Conservation (phyloP, 1,140 invertebrate species). For the Tetragnatha versicolor region DNA sequence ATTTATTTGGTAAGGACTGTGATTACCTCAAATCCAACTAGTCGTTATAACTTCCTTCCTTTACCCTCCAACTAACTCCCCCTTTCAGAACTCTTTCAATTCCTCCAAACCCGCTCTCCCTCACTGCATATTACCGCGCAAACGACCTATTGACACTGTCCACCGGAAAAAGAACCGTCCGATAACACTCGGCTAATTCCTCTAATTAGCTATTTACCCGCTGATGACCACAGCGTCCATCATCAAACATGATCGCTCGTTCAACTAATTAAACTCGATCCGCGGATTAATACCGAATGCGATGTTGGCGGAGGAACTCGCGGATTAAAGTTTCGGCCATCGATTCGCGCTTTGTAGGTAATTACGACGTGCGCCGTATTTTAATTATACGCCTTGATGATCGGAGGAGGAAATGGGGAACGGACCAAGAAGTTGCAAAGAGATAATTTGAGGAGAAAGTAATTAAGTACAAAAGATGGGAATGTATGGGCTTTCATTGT, state of each 20-base stretch:
- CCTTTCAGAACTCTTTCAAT: too few species aligned
- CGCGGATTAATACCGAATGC: not conserved
- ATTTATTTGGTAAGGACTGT: too few species aligned
- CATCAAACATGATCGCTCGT: not conserved
- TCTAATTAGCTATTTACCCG: slow-evolving; percentile 50
- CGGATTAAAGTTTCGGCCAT: not conserved
- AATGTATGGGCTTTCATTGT: too few species aligned
- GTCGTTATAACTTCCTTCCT: too few species aligned
- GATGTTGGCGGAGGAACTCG: not conserved
- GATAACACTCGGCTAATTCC: slow-evolving; percentile 45
- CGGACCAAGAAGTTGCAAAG: too few species aligned
- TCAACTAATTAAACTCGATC: slow-evolving; percentile 40
- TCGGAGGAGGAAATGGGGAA: slow-evolving; percentile 20
- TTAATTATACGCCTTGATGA: slow-evolving; percentile 39
- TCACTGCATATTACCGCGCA: not conserved
- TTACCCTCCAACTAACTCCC: too few species aligned
- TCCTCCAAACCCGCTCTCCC: not conserved
- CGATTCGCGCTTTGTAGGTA: slow-evolving; percentile 22
- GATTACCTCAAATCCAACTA: too few species aligned
- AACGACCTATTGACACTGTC: slow-evolving; percentile 16
- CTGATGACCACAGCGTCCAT: slow-evolving; percentile 32
- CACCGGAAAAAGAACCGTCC: too few species aligned
- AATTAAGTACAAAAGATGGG: too few species aligned
- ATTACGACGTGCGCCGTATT: slow-evolving; percentile 25
- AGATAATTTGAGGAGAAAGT: too few species aligned